A percentile compares a stretch with the other conserved stretches of the same genome.
phyloP scores from a whole-genome alignment of 1,140 invertebrate species.

The Megathymus violae region DNA sequence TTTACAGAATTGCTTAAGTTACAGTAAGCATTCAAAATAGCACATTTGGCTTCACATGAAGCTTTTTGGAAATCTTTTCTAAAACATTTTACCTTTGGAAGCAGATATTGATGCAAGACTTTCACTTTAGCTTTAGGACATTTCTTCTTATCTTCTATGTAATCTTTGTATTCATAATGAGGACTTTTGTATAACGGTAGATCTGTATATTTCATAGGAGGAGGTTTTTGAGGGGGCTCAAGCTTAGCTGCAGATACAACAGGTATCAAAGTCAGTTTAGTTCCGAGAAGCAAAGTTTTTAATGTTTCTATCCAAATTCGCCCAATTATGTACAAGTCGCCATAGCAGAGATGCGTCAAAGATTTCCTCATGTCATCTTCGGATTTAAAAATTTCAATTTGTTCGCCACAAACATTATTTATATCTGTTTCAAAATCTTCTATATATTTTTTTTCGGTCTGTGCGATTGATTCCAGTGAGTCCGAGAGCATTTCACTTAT shows the following conservation, averaged over 20 bases:
- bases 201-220: conserved; percentile 65
- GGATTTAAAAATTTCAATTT: conserved; percentile 37
- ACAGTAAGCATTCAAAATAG: conserved; percentile 20
- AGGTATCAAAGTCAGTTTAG: conserved; percentile 49
- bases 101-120: conserved; percentile 48
- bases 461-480: background rate
- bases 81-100: conserved; percentile 47
- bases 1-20: conserved; percentile 26
- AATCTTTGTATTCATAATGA: conserved; percentile 63
- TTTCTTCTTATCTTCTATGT: conserved; percentile 44
- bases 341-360: conserved; percentile 34
- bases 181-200: conserved; percentile 65
- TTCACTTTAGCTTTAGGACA: conserved; percentile 54
- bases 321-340: conserved; percentile 59
- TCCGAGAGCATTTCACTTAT: conserved; percentile 18
- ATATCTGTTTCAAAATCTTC: background rate
- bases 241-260: conserved; percentile 49
- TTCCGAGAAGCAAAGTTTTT: conserved; percentile 49
- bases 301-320: conserved; percentile 58
- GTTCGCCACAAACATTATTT: conserved; percentile 17
- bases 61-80: conserved; percentile 34
- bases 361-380: conserved; percentile 39
- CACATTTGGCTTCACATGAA: conserved; percentile 33
- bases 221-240: conserved; percentile 48
- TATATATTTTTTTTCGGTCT: background rate